Conservation (phyloP, 2,888 invertebrate genomes). For the Trichopoda pennipes region DNA sequence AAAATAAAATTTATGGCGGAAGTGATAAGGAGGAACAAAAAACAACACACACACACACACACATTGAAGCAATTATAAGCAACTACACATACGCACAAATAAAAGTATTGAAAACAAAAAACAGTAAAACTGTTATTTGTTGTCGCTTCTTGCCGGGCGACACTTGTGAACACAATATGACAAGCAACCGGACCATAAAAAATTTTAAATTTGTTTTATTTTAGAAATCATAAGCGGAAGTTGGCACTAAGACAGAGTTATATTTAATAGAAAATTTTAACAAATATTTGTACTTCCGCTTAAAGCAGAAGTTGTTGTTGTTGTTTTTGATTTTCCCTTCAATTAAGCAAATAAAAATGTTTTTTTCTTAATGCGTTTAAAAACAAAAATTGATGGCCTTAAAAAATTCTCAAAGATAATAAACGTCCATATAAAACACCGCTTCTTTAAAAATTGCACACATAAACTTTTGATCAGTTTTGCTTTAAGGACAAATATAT, state of each 20-base stretch:
- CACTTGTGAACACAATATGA: conserved; percentile 56
- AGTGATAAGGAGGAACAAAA: conserved; percentile 77
- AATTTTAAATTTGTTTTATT: conserved; percentile 54
- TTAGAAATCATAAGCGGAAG: conserved; percentile 56
- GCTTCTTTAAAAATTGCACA: too few relatives aligned
- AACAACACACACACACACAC: conserved; percentile 10
- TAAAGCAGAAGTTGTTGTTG: background rate
- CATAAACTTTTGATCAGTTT: too few relatives aligned
- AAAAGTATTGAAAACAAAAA: background rate
- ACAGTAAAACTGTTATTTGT: conserved; percentile 3
- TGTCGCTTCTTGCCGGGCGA: conserved; percentile 10
- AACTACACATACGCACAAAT: background rate
- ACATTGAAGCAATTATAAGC: background rate
- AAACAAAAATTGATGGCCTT: background rate
- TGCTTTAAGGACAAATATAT: too few relatives aligned
- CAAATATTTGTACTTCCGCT: conserved; percentile 37
- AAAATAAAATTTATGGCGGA: conserved; percentile 81
- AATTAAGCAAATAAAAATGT: background rate
- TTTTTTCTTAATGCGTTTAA: background rate
- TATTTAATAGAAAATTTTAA: conserved; percentile 53
- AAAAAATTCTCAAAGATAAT: background rate
- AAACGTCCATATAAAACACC: too few relatives aligned
- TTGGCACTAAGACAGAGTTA: conserved; percentile 47
- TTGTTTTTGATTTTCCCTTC: too few relatives aligned
- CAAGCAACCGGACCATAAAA: conserved; percentile 61